A percentile compares a stretch with the other conserved stretches of the same genome.
These are phyloP conservation scores for Pogonophryne albipinna DNA, from an alignment of 2,797 vertebrate genomes.

Conservation along the genomic window DNA sequence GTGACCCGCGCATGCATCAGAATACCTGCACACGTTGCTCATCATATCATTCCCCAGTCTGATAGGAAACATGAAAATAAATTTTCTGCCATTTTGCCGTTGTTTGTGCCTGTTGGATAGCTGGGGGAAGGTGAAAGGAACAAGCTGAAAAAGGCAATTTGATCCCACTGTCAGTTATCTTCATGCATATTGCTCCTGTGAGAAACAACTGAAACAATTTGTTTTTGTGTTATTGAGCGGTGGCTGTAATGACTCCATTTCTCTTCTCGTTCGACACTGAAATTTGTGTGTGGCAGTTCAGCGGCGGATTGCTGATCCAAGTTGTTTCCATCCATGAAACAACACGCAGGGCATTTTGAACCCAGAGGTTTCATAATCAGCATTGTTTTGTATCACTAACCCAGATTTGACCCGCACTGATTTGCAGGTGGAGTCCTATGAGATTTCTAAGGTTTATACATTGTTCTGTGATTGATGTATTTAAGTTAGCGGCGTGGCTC, in stretches of 20 bases:
- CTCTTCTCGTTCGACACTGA: slow-evolving; percentile 56
- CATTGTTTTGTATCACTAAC: slow-evolving; percentile 32
- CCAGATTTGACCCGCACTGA: not conserved
- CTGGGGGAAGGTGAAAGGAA: slow-evolving; percentile 63
- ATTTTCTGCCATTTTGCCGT: slow-evolving; percentile 38
- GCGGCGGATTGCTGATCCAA: slow-evolving; percentile 49
- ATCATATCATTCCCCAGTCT: slow-evolving; percentile 37
- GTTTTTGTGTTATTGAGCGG: slow-evolving; percentile 63
- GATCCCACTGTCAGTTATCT: slow-evolving; percentile 60
- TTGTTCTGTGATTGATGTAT: slow-evolving; percentile 2
- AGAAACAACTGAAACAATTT: slow-evolving; percentile 65
- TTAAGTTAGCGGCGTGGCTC: not conserved
- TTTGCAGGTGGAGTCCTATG: not conserved
- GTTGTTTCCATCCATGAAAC: slow-evolving; percentile 51
- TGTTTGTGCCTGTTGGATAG: slow-evolving; percentile 42
- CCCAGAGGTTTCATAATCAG: slow-evolving; percentile 38
- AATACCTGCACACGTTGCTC: slow-evolving; percentile 18
- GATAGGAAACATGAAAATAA: slow-evolving; percentile 58
- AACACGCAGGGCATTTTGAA: slow-evolving; percentile 28
- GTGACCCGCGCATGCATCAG: slow-evolving; percentile 42
- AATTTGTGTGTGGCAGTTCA: slow-evolving; percentile 38
- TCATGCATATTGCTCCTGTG: slow-evolving; percentile 65
- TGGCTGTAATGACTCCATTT: slow-evolving; percentile 55
- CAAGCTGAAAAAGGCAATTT: slow-evolving; percentile 66
- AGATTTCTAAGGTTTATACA: not conserved